Evolutionary conservation across 2,888 invertebrate genomes (phyloP).

Genomic region (Barypeithes pellucidus): DNA sequence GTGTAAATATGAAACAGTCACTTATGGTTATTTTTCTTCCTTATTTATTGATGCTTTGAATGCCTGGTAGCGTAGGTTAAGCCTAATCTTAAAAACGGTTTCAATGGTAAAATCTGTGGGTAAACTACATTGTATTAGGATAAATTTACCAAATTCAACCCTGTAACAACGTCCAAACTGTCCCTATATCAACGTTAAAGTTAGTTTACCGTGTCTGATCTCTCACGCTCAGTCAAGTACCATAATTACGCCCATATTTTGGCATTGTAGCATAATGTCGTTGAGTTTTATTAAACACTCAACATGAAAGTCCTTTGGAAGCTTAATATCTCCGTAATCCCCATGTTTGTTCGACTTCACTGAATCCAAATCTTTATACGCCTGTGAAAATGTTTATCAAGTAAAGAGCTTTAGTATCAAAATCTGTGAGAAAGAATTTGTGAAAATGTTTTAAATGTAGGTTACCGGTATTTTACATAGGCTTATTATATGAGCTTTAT

Average conservation of each 20-base stretch:
- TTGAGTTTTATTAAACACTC: conserved; percentile 45
- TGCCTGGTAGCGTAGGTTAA: too few species aligned
- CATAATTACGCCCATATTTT: conserved; percentile 49
- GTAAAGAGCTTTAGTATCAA: conserved; percentile 37
- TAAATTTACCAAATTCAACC: too few species aligned
- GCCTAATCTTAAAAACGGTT: too few species aligned
- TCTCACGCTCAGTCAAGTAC: conserved; percentile 59
- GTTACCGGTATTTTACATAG: conserved; percentile 28
- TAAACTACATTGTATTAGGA: too few species aligned
- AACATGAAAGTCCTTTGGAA: conserved; percentile 43
- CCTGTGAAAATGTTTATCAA: conserved; percentile 52
- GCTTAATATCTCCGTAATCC: conserved; percentile 44
- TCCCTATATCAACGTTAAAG: conserved; percentile 24
- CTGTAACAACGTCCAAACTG: not conserved
- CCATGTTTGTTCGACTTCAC: conserved; percentile 44
- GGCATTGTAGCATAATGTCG: conserved; percentile 57
- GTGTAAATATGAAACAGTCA: too few species aligned
- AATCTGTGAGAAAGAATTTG: conserved; percentile 40
- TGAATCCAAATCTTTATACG: conserved; percentile 45
- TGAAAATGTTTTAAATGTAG: conserved; percentile 45
- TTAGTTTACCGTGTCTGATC: conserved; percentile 51
- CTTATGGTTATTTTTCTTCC: too few species aligned
- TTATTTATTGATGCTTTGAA: too few species aligned
- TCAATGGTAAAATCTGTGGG: too few species aligned
- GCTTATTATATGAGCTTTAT: too few species aligned